Conservation (phyloP, 2,797 vertebrate species). For the Malurus splendens region DNA sequence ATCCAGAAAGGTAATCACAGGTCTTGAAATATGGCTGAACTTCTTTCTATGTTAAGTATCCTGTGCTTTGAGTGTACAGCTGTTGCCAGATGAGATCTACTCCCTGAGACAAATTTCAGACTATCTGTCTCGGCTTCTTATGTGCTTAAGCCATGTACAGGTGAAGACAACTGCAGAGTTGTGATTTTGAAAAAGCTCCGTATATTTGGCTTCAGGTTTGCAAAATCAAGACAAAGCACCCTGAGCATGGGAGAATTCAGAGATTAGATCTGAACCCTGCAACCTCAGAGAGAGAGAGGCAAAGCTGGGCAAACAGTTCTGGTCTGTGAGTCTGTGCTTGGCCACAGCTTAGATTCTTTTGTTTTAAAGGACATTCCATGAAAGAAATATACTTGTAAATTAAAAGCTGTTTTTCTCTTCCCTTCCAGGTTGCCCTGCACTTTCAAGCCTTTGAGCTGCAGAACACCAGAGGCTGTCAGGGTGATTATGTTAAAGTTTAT, state of each 20-base stretch:
- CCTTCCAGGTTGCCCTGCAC: conserved; percentile 37
- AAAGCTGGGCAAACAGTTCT: neutral
- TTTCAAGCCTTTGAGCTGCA: conserved; percentile 53
- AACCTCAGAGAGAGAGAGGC: neutral
- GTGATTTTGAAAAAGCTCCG: neutral
- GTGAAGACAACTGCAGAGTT: neutral
- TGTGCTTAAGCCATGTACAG: neutral
- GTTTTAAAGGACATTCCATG: neutral
- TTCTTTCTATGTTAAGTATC: neutral
- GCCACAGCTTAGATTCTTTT: neutral
- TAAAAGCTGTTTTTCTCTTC: neutral
- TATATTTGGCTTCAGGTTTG: neutral
- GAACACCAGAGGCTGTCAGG: conserved; percentile 20
- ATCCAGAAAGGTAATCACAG: conserved; percentile 35
- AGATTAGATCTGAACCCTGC: neutral
- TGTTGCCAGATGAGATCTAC: neutral
- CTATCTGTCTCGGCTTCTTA: neutral
- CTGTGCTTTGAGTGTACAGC: neutral
- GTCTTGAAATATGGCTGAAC: neutral
- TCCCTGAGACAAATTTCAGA: neutral
- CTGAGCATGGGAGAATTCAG: neutral
- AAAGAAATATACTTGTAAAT: neutral
- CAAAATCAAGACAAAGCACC: neutral
- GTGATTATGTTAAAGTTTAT: conserved; percentile 59
- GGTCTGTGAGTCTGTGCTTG: neutral